Conservation (phyloP, 2,797 vertebrate genomes). For the Sebastes kiyomatsui region DNA sequence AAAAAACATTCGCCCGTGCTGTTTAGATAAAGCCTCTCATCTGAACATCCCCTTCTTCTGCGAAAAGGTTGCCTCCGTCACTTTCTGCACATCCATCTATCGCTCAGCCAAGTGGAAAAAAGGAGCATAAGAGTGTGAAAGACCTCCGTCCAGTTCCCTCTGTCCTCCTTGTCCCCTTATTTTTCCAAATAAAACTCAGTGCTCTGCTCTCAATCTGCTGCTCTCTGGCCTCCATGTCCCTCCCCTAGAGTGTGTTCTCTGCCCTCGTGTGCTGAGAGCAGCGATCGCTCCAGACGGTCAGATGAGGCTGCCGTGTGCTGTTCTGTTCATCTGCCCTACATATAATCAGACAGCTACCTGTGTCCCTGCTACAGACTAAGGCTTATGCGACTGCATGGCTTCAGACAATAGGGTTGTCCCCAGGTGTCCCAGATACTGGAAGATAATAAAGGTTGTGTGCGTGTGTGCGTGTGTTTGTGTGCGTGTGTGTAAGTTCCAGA, state of each 20-base stretch:
- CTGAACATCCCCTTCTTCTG: slow-evolving; percentile 33
- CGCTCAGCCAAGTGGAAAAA: slow-evolving; percentile 29
- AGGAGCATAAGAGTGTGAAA: slow-evolving; percentile 50
- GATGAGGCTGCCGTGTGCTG: slow-evolving; percentile 35
- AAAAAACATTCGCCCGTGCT: slow-evolving; percentile 13
- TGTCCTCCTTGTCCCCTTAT: neutral
- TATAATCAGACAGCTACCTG: slow-evolving; percentile 44
- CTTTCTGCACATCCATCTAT: slow-evolving; percentile 31
- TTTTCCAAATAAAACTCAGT: neutral
- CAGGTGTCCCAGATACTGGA: slow-evolving; percentile 50
- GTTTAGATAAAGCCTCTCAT: slow-evolving; percentile 34
- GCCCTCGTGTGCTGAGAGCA: slow-evolving; percentile 24
- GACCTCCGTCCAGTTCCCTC: neutral
- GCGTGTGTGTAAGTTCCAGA: slow-evolving; percentile 38
- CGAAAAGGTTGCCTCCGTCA: slow-evolving; percentile 27
- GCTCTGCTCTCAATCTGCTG: neutral
- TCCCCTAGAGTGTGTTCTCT: slow-evolving; percentile 3
- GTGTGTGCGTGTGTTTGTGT: slow-evolving; percentile 15
- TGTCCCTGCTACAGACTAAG: slow-evolving; percentile 10
- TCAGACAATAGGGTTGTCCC: slow-evolving; percentile 49
- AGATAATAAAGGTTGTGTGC: slow-evolving; percentile 43
- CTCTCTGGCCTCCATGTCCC: slow-evolving; percentile 19
- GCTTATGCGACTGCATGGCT: slow-evolving; percentile 39
- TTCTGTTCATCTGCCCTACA: slow-evolving; percentile 46
- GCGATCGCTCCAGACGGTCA: slow-evolving; percentile 58